Evolutionary conservation across 2,797 vertebrate species (phyloP).

Genomic region (Agapornis canus): DNA sequence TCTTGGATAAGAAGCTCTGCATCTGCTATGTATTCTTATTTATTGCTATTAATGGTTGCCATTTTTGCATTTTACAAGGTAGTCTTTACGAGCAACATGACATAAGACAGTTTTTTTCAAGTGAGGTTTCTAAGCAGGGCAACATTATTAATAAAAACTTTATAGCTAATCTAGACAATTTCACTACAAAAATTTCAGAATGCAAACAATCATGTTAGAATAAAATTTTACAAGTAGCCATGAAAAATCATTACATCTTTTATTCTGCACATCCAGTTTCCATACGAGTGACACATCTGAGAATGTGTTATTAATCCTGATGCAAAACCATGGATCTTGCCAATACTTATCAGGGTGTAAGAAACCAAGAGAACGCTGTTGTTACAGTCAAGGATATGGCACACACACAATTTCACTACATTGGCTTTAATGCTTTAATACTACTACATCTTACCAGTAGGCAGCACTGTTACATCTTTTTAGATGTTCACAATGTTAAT

Average conservation of each 20-base stretch:
- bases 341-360: not conserved
- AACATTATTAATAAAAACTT: not conserved
- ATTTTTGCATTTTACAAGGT: not conserved
- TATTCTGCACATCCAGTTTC: not conserved
- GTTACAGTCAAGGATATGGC: not conserved
- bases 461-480: constrained; percentile 78
- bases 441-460: constrained; percentile 77
- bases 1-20: not conserved
- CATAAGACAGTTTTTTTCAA: not conserved
- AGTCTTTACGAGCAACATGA: not conserved
- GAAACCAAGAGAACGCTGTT: not conserved
- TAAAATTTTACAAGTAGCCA: not conserved
- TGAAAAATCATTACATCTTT: not conserved
- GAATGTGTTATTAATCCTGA: not conserved
- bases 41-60: not conserved
- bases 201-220: not conserved
- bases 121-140: not conserved
- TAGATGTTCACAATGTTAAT: constrained; percentile 70
- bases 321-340: not conserved
- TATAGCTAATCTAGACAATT: not conserved
- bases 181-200: not conserved
- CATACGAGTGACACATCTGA: not conserved
- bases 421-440: constrained; percentile 56
- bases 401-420: not conserved
- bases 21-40: not conserved